phyloP scores from a whole-genome alignment of 2,797 vertebrate genomes.

The Semotilus atromaculatus region DNA sequence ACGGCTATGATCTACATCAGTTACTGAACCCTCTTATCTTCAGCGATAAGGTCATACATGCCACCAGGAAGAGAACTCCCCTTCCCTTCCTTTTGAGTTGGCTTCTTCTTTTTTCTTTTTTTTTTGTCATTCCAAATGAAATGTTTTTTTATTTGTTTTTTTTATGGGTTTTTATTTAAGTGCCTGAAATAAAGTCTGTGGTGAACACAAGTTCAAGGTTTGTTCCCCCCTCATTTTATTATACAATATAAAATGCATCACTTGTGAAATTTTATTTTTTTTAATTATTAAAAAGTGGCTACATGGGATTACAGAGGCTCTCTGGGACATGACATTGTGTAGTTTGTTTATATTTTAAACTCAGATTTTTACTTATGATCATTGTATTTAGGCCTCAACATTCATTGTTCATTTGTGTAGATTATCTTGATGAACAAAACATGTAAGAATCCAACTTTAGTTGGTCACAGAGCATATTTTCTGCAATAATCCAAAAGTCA shows the following conservation, averaged over 20 bases:
- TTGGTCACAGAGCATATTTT: neutral
- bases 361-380: neutral
- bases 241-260: neutral
- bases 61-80: neutral
- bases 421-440: neutral
- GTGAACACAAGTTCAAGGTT: neutral
- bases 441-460: neutral
- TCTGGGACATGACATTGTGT: neutral
- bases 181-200: neutral
- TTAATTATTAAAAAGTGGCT: too few relatives aligned
- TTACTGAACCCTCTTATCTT: conserved; percentile 28
- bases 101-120: neutral
- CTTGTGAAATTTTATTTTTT: neutral
- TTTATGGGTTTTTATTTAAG: neutral
- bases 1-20: conserved; percentile 39
- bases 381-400: neutral
- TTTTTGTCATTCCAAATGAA: too few relatives aligned
- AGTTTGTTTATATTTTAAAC: neutral
- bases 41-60: conserved; percentile 31
- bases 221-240: neutral
- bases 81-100: neutral
- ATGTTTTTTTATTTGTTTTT: neutral
- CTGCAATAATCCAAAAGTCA: neutral
- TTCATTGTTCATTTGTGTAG: neutral
- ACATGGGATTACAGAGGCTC: neutral